Percentiles rank a stretch among this genome's conserved stretches.
Conservation (phyloP, 2,113 vertebrate genomes). For the Stictonetta naevosa region DNA sequence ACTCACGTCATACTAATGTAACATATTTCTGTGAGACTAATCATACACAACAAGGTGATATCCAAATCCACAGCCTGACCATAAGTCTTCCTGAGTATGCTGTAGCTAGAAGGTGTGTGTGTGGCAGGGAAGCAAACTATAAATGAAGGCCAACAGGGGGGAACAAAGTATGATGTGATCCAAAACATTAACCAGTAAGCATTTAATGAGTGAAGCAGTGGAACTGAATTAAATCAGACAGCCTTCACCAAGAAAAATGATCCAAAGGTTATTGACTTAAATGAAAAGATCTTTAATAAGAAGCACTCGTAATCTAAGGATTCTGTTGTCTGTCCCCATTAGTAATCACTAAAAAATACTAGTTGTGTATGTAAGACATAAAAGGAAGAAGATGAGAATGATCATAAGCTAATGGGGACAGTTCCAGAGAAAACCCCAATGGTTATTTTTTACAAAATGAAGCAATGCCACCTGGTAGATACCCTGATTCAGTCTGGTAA, state of each 20-base stretch:
- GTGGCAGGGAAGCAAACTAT: background rate
- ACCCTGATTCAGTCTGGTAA: background rate
- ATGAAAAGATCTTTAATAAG: background rate
- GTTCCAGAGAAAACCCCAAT: background rate
- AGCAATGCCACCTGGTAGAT: background rate
- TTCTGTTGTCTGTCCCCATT: background rate
- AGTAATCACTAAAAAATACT: background rate
- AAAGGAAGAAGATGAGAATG: background rate
- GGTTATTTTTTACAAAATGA: background rate
- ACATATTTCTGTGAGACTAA: background rate
- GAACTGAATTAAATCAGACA: background rate
- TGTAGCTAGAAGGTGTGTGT: background rate
- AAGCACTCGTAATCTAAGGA: background rate
- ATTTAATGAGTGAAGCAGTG: background rate
- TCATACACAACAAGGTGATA: background rate
- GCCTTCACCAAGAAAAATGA: rapidly evolving
- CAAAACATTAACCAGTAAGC: background rate
- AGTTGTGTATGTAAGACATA: background rate
- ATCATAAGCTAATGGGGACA: background rate
- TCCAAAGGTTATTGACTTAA: background rate
- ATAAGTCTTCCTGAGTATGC: background rate
- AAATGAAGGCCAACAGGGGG: background rate
- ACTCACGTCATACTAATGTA: background rate
- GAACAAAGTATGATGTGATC: background rate
- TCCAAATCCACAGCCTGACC: background rate